Evolutionary conservation across 2,888 invertebrate species (phyloP).

Genomic region (Cosmopolites sordidus): DNA sequence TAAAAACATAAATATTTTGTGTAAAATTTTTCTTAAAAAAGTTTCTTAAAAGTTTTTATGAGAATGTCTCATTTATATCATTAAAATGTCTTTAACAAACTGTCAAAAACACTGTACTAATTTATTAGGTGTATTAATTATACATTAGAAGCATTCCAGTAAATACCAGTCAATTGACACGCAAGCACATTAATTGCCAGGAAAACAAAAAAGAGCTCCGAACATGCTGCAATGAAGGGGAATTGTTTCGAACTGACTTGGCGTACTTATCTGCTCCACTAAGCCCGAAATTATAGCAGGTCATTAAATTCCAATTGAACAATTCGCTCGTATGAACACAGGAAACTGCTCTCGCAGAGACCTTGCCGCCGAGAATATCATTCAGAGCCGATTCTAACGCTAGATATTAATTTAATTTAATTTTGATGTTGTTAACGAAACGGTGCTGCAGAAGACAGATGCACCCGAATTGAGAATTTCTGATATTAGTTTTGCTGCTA

Average conservation of each 20-base stretch:
- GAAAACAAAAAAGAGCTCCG: no score
- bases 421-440: conserved; percentile 2
- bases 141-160: no score
- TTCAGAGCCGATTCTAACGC: conserved; percentile 6
- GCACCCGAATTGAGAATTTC: neutral
- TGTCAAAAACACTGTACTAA: no score
- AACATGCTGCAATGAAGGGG: conserved; percentile 1
- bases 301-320: conserved; percentile 38
- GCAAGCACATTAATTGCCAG: no score
- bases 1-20: no score
- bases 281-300: conserved; percentile 33
- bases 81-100: no score
- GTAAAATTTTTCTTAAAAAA: no score
- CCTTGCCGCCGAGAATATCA: conserved; percentile 10
- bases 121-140: no score
- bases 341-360: conserved; percentile 30
- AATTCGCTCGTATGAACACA: conserved; percentile 34
- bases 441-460: neutral
- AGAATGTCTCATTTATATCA: no score
- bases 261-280: conserved; percentile 33
- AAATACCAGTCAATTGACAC: no score
- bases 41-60: no score
- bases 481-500: neutral
- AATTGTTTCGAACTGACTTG: conserved; percentile 31
- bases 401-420: conserved; percentile 11